Evolutionary conservation across 2,888 invertebrate species (phyloP), one percentile per base, ranked within the genome.

Genomic region (Mamestra brassicae): DNA sequence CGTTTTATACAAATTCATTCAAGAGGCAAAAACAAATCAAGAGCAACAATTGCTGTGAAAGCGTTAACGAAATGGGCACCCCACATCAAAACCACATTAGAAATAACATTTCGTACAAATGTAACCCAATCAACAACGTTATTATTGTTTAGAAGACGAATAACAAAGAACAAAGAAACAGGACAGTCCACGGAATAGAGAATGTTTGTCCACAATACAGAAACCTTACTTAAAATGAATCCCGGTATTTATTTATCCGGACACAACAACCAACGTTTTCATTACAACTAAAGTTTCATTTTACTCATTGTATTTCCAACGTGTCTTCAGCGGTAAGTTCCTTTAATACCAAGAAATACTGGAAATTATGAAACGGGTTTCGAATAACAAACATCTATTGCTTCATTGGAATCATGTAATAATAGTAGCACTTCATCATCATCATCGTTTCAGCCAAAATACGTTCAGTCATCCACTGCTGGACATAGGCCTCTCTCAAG

Each of bases 201-300:
- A 34, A 78, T 17, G 15, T 60, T n/a, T 81, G 83, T 71, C 26
- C 78, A 72, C 75, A 67, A 15, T 13, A 87, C 69, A 62, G 34
- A 72, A 71, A 62, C 70, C 72, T 76, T 69, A 73, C 58, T 62
- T 85, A 67, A 78, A 78, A 87, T 70, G 71, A 71, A 81, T 87
- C 62, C 57, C 55, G 54, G 72, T 79, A 78, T 85, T 83, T 83
- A 75, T 78, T 72, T 85, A 73, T 74, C 67, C 57, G 42, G 34
- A 50, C 80, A 74, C 60, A 71, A 80, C 71, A 64, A 74, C 57
- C 66, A 60, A 65, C 60, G 73, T 78, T 87, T 82, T 71, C 55
- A 75, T 65, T 78, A 70, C 71, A 85, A 66, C 71, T 84, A 47
- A 74, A 81, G 78, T 74, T 81, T 87, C 26, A 77, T 71, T 81